Base-by-base conservation (phyloP, 1,140 invertebrate genomes). In the Cotesia glomerata region DNA sequence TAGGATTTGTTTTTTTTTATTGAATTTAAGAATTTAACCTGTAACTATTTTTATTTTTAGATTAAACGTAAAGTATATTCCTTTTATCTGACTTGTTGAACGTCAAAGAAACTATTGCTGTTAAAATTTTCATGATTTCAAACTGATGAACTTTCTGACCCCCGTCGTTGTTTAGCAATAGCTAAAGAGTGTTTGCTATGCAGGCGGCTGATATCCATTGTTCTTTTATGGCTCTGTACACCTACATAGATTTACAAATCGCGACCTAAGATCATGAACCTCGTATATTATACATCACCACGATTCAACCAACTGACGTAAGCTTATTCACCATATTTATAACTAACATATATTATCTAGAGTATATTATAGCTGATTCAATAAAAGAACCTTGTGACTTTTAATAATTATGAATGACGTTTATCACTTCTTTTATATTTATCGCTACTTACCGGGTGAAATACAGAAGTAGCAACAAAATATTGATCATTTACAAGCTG, bases 241-340 rank as follows among this genome's bases (percentile, higher is more conserved):
- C 39, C 62, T 64, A 49, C 39, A 49, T 36, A 64, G n/a, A 16
- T 14, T 8, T 49, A 14, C 35, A 64, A 26, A 64, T 64, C 39
- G 39, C 39, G 62, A 64, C 62, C 34, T 16, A 26, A 64, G 35
- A 64, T 64, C 62, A 35, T 49, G 39, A 64, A 64, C 62, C 39
- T 49, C 32, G 13, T 34, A 59, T 32, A 26, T 63, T 16, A 35
- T 64, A 9, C 14, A 49, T 14, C 35, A 49, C 39, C 35, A 36
- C 62, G 62, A 64, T 49, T 64, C 13, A 45, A 14, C n/a, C 11
- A 35, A 45, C 14, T 64, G 62, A 64, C 36, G 62, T 63, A 63
- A 63, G 35, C 14, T 39, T 8, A 61, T 39, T 14, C 35, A 32
- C 35, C 13, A 36, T 39, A 39, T 35, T 35, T 63, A 35, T n/a